Evolutionary conservation across 2,797 vertebrate genomes (phyloP).

Genomic region (Spea hammondii): DNA sequence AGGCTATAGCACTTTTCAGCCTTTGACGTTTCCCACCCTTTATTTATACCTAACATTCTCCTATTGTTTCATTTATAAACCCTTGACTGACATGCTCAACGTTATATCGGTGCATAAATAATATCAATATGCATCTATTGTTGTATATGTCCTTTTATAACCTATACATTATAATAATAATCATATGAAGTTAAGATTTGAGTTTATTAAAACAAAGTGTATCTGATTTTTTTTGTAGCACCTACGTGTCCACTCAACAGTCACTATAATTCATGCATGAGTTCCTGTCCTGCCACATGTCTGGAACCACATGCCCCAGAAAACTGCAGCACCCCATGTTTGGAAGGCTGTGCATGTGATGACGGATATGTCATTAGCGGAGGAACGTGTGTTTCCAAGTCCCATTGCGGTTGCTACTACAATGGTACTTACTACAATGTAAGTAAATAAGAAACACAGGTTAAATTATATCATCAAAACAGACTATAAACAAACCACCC

Average conservation of each 20-base stretch:
- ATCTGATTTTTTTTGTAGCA: conserved; percentile 57
- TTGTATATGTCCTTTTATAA: too few relatives aligned
- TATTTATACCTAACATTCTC: too few relatives aligned
- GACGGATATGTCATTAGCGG: conserved; percentile 70
- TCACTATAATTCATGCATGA: conserved; percentile 69
- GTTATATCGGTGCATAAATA: too few relatives aligned
- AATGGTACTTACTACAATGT: conserved; percentile 63
- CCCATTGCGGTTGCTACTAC: conserved; percentile 75
- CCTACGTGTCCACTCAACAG: conserved; percentile 68
- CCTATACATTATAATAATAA: too few relatives aligned
- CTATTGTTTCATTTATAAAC: too few relatives aligned
- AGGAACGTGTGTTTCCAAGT: conserved; percentile 65
- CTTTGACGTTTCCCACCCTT: too few relatives aligned
- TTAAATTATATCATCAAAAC: not conserved
- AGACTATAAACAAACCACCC: too few relatives aligned
- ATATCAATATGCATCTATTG: too few relatives aligned
- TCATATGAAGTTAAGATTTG: too few relatives aligned
- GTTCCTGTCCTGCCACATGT: conserved; percentile 70
- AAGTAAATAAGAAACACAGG: conserved; percentile 38
- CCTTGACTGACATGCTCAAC: too few relatives aligned
- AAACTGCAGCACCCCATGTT: conserved; percentile 66
- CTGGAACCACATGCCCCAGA: conserved; percentile 55
- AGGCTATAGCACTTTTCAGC: too few relatives aligned
- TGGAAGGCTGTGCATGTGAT: conserved; percentile 73
- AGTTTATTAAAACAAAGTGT: not conserved